Conservation (phyloP, 2,113 vertebrate species). For the Epinephelus cyanopodus region DNA sequence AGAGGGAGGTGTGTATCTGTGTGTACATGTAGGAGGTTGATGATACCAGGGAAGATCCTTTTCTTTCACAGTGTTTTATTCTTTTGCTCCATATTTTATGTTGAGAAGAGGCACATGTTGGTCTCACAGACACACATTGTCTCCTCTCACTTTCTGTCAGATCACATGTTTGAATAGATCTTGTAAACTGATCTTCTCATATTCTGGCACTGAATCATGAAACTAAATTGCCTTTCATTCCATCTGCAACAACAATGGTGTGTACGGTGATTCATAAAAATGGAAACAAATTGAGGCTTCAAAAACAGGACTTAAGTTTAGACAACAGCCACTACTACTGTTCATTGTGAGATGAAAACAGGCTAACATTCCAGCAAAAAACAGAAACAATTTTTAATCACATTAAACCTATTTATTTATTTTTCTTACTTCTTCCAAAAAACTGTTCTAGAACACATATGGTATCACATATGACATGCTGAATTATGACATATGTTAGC, state of each 20-base stretch:
- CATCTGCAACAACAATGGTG: not conserved
- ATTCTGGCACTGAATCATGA: not conserved
- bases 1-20: not conserved
- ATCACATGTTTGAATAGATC: not conserved
- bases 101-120: not conserved
- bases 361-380: too few species aligned
- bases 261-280: not conserved
- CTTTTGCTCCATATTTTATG: not conserved
- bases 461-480: too few species aligned
- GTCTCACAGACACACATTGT: not conserved
- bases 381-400: too few species aligned
- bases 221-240: not conserved
- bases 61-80: not conserved
- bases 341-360: too few species aligned
- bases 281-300: too few species aligned
- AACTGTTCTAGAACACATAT: too few species aligned
- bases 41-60: constrained; percentile 11
- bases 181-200: not conserved
- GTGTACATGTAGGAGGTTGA: not conserved
- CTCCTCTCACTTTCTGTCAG: not conserved
- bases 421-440: too few species aligned
- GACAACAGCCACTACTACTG: too few species aligned
- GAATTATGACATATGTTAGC: too few species aligned
- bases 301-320: too few species aligned
- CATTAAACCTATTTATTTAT: too few species aligned